Evolutionary conservation across 2,888 invertebrate species (phyloP).

Genomic region (Drosophila aldrichi): DNA sequence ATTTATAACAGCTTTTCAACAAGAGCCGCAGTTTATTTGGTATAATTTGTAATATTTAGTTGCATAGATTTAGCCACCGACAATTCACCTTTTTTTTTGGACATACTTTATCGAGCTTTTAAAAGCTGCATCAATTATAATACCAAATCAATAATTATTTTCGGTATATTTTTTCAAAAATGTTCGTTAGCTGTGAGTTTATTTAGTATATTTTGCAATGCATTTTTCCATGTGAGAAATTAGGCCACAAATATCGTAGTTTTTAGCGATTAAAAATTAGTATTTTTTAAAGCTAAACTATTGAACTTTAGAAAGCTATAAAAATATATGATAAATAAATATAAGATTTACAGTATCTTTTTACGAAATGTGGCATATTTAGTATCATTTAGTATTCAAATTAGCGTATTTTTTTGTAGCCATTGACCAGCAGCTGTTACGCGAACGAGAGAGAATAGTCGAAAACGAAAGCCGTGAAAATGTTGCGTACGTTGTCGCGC

Average conservation of each 20-base stretch:
- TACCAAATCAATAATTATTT: not conserved
- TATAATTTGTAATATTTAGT: not conserved
- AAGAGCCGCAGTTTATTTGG: not conserved
- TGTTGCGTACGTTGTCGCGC: conserved; percentile 82
- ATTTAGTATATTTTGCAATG: too few species aligned
- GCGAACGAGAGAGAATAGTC: conserved; percentile 55
- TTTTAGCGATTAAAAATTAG: too few species aligned
- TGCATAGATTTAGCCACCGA: not conserved
- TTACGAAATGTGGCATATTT: not conserved
- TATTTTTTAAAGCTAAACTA: too few species aligned
- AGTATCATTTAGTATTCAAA: not conserved
- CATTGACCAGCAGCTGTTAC: conserved; percentile 56
- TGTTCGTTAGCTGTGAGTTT: too few species aligned
- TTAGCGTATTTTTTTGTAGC: conserved; percentile 9
- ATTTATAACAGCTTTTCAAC: not conserved
- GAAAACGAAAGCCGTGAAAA: conserved; percentile 61
- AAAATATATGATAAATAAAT: not conserved
- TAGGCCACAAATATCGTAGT: too few species aligned
- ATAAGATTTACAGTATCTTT: not conserved
- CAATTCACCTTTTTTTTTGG: not conserved
- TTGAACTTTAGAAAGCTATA: not conserved
- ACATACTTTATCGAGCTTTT: too few species aligned
- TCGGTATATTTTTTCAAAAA: not conserved
- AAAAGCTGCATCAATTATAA: not conserved
- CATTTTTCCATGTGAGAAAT: too few species aligned